These are phyloP conservation scores for Argyrosomus regius DNA, from an alignment of 2,797 vertebrate species.

Conservation along the genomic window DNA sequence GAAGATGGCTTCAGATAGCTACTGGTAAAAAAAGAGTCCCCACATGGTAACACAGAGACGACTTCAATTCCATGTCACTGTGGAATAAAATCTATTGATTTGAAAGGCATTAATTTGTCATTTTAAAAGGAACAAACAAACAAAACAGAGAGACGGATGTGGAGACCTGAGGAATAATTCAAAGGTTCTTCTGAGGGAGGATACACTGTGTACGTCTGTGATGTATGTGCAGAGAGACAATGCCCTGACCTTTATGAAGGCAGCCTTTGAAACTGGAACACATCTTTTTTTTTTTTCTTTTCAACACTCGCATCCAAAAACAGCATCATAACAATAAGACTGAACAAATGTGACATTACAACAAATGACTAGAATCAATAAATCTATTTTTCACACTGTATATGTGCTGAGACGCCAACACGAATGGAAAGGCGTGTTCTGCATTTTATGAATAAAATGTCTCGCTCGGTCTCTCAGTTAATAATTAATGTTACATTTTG, in stretches of 20 bases:
- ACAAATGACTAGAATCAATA: background rate
- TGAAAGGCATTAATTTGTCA: background rate
- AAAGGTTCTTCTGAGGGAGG: background rate
- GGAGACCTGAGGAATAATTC: background rate
- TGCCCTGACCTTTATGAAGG: slow-evolving; percentile 35
- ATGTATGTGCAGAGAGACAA: slow-evolving; percentile 15
- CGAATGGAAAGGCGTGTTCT: background rate
- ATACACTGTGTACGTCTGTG: background rate
- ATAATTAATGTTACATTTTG: slow-evolving; percentile 37
- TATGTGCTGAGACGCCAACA: background rate
- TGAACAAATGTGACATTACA: background rate
- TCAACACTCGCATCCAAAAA: background rate
- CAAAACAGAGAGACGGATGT: background rate
- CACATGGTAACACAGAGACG: background rate
- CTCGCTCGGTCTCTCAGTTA: background rate
- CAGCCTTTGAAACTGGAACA: background rate
- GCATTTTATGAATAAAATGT: slow-evolving; percentile 4
- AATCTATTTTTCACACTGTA: background rate
- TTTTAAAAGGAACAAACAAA: background rate
- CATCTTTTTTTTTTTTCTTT: background rate
- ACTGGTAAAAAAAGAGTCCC: background rate
- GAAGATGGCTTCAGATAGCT: slow-evolving; percentile 72
- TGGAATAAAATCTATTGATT: background rate
- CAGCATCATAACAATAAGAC: background rate
- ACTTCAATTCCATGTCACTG: background rate